Base-by-base conservation (phyloP, 2,888 invertebrate genomes). In the Perizoma flavofasciatum region DNA sequence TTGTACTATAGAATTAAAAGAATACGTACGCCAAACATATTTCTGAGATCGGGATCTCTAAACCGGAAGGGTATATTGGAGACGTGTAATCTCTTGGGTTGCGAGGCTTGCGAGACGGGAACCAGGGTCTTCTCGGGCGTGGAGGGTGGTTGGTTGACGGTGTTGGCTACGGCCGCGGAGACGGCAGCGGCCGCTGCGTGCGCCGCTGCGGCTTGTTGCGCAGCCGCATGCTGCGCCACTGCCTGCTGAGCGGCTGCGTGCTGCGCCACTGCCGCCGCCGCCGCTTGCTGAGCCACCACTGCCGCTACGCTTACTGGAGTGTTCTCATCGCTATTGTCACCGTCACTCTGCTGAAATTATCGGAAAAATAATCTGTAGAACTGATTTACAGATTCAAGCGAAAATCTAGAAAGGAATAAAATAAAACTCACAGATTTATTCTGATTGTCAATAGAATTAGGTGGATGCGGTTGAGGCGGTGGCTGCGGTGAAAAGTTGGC, bases 31-130 rank as follows among this genome's bases (percentile, higher is more conserved):
- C 98, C 98, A 93, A 99, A 98, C 96, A 99, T 98, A 78, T 98
- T 97, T 90, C 98, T 95, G 73, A 99, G 95, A 93, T 99, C 99
- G 68, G 98, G 98, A 93, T 99, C 99, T 93, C 99, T 95, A 94
- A 99, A 99, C 87, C 99, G 95, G 94, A 99, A 99, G 81, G 99
- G 99, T 94, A 99, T 99, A 94, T 99, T 99, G 83, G 98, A 99
- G 85, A 99, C 99, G 92, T 99, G 99, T 77, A 99, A 95, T 84
- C 99, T 94, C 91, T 99, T 99, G 75, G 97, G 98, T 86, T 97
- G 97, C 33, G 89, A 89, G 43, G 84, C 89, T 71, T 90, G 91
- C 44, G 90, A 86, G 70, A 90, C 89, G 49, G 91, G 89, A 65
- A 93, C 94, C 72, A 95, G 92, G 50, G 82, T 78, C 67, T 92